These are phyloP conservation scores for Rhopalosiphum nymphaeae DNA, from an alignment of 2,888 invertebrate genomes.

Conservation along the genomic window DNA sequence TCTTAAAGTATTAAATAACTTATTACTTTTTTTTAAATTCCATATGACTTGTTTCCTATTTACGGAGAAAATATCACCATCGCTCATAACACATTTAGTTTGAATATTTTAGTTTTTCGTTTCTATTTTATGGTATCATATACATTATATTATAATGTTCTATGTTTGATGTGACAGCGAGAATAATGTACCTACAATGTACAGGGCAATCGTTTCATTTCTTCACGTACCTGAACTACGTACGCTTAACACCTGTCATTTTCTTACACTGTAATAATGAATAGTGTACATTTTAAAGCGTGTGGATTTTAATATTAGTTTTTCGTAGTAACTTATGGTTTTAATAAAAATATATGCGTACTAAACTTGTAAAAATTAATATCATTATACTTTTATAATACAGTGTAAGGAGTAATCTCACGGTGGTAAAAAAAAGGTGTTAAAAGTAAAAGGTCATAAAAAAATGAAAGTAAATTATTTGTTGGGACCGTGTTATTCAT, in stretches of 20 bases:
- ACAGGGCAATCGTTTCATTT: neutral
- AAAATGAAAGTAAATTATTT: slow-evolving; percentile 33
- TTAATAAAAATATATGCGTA: neutral
- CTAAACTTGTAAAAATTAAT: slow-evolving; percentile 6
- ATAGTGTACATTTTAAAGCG: neutral
- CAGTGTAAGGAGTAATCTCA: neutral
- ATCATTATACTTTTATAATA: neutral
- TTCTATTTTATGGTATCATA: neutral
- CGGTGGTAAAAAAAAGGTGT: slow-evolving; percentile 28
- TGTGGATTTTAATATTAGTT: neutral
- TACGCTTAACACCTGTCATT: neutral
- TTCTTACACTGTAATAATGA: neutral
- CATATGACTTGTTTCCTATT: neutral
- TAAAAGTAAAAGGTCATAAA: neutral
- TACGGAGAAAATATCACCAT: neutral
- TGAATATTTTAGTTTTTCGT: neutral
- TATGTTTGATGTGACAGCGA: too few species aligned
- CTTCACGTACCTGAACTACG: neutral
- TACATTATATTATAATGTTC: neutral
- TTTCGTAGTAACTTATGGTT: neutral
- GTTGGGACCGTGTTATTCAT: slow-evolving; percentile 31
- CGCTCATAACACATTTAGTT: neutral
- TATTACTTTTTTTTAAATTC: neutral
- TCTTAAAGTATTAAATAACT: neutral
- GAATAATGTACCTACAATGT: neutral